Conservation (phyloP, 2,113 vertebrate species). For the Lophius piscatorius region DNA sequence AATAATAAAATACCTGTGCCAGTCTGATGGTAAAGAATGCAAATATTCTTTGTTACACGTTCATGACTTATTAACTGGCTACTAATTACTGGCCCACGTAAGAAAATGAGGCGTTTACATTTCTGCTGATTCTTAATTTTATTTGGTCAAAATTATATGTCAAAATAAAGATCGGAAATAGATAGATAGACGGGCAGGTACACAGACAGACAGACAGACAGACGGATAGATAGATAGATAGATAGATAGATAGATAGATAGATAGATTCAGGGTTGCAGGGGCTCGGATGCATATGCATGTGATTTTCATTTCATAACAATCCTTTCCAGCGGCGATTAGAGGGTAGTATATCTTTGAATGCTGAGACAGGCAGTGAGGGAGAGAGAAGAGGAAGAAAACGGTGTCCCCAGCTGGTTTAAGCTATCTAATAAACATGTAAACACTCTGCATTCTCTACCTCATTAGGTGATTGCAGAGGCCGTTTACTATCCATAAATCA, state of each 20-base stretch:
- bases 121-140: slow-evolving; percentile 7
- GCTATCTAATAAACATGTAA: slow-evolving; percentile 99
- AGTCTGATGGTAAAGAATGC: slow-evolving; percentile 47
- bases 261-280: too few species aligned
- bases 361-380: slow-evolving; percentile 2
- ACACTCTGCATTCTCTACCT: slow-evolving; percentile 93
- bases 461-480: slow-evolving; percentile 94
- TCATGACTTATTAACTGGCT: slow-evolving; percentile 25
- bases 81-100: slow-evolving; percentile 28
- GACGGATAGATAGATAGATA: not conserved
- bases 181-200: too few species aligned
- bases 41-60: slow-evolving; percentile 41
- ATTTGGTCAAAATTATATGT: not conserved
- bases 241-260: not conserved
- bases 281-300: too few species aligned
- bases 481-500: slow-evolving; percentile 91
- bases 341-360: not conserved
- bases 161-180: slow-evolving; percentile 1
- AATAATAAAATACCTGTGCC: slow-evolving; percentile 55
- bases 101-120: slow-evolving; percentile 21
- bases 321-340: not conserved
- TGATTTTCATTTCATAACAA: not conserved
- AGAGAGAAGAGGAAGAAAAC: slow-evolving; percentile 72
- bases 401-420: slow-evolving; percentile 91
- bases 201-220: not conserved